phyloP scores from a whole-genome alignment of 2,797 vertebrate genomes.

The Megaceryle alcyon region DNA sequence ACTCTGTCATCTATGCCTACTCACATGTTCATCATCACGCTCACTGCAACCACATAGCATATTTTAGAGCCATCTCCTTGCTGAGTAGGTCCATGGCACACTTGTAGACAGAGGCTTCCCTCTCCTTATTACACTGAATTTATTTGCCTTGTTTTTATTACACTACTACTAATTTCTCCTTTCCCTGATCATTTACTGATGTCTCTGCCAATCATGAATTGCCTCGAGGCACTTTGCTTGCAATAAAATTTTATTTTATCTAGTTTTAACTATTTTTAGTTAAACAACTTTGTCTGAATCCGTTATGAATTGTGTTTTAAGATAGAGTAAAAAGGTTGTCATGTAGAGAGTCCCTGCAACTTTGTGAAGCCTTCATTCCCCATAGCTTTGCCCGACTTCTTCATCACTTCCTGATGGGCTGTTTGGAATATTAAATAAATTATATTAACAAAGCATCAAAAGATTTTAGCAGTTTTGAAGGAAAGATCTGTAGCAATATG shows the following conservation, averaged over 20 bases:
- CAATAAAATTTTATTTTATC: neutral
- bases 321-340: neutral
- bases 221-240: neutral
- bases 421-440: neutral
- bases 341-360: neutral
- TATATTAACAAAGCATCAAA: neutral
- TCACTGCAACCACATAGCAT: neutral
- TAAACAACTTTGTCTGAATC: neutral
- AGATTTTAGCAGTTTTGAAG: neutral
- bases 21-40: neutral
- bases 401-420: neutral
- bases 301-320: neutral
- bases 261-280: neutral
- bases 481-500: neutral
- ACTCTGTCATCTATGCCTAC: rapidly evolving
- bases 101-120: neutral
- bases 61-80: neutral
- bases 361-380: neutral
- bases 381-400: neutral
- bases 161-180: neutral
- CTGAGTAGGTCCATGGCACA: neutral
- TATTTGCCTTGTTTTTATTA: neutral
- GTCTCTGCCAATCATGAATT: neutral
- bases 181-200: neutral
- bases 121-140: neutral